Evolutionary conservation across 2,797 vertebrate species (phyloP), one percentile per base, ranked within the genome.

Genomic region (Enteromius anoplus): DNA sequence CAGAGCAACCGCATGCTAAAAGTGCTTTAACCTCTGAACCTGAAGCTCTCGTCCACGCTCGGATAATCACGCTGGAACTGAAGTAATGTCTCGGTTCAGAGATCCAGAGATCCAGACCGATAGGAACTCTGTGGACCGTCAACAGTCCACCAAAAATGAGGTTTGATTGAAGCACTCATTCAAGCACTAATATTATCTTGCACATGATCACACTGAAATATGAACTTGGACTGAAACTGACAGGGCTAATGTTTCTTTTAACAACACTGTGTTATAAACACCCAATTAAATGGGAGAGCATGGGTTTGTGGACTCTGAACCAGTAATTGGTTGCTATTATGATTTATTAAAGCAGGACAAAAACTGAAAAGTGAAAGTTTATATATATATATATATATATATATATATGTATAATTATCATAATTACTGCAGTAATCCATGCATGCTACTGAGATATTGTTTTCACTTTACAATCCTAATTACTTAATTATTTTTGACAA

Each of bases 91-190:
- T 80, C 87, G 60, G 49, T 82, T 75, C 82, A 78, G 71, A 85
- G 84, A 73, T 85, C 66, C 78, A 68, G 71, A n/a, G n/a, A n/a
- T n/a, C n/a, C 42, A 51, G 49, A 75, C 47, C 69, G 72, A 85
- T 81, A 69, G 17, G 77, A 87, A 90, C 64, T 12, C 70, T 82
- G 83, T 75, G 84, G 88, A 91, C 82, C 12, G 23, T 82, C 84
- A 75, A 60, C 81, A 78, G 82, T 68, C 26, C 40, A 37, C 10
- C 32, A n/a, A 86, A 78, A 72, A 7, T 80, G 53, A 53, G 73
- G 77, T 42, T 58, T 29, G 51, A 64, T 47, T 68, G n/a, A n/a
- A n/a, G n/a, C n/a, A 15, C 40, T 65, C 8, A 71, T 68, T 53
- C 21, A 8, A 37, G 32, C 78, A 19, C 42, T 79, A 73, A 72